These are phyloP conservation scores for Theretra japonica DNA, from an alignment of 2,888 invertebrate species.

Conservation along the genomic window DNA sequence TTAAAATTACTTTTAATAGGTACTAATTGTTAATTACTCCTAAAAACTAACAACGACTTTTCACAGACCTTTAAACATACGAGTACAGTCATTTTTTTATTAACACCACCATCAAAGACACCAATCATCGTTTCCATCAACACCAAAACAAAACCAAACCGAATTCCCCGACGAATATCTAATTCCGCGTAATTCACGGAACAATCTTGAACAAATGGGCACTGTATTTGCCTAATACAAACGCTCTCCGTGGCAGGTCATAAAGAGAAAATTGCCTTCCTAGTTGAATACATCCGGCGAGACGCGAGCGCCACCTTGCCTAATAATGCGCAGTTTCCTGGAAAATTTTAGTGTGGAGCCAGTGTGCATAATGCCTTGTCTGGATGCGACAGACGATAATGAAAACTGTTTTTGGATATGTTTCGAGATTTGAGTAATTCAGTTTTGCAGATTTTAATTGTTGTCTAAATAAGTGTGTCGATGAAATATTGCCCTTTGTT, in stretches of 20 bases:
- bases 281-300: constrained; percentile 74
- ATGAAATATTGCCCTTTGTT: no score
- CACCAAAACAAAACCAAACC: background rate
- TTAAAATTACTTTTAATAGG: no score
- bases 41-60: no score
- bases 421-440: no score
- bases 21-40: no score
- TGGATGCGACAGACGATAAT: constrained; percentile 11
- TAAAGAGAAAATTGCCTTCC: constrained; percentile 80
- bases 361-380: constrained; percentile 37
- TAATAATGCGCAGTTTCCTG: constrained; percentile 70
- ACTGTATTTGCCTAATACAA: constrained; percentile 59
- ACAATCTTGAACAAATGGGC: constrained; percentile 49
- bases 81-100: no score
- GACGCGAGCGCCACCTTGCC: constrained; percentile 60
- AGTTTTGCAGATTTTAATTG: no score
- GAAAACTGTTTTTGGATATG: no score
- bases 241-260: constrained; percentile 67
- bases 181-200: constrained; percentile 31
- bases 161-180: background rate
- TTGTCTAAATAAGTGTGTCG: no score
- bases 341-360: constrained; percentile 66
- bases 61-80: no score
- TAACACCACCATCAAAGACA: no score
- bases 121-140: background rate